Evolutionary conservation across 1,140 invertebrate genomes (phyloP).

Genomic region (Apis cerana): DNA sequence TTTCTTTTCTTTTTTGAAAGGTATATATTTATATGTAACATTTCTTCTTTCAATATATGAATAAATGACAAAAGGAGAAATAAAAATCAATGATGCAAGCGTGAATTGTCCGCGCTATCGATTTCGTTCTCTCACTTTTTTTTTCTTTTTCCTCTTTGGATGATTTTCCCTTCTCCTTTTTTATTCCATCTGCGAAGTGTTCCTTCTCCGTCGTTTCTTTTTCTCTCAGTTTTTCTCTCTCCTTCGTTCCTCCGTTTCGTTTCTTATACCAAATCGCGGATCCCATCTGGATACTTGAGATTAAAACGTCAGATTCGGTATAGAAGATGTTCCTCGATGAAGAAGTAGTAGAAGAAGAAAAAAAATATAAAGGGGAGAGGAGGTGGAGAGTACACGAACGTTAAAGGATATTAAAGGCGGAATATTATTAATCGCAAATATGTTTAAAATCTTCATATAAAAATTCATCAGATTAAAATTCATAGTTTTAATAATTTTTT

Average conservation of each 20-base stretch:
- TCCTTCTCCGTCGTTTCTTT: slow-evolving; percentile 7
- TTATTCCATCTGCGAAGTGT: slow-evolving; percentile 35
- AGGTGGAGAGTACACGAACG: slow-evolving; percentile 13
- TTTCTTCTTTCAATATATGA: no score
- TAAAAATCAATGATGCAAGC: slow-evolving; percentile 9
- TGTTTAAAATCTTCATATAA: slow-evolving; percentile 37
- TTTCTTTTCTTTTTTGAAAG: no score
- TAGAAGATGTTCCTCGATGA: slow-evolving; percentile 61
- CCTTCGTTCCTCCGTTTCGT: neutral
- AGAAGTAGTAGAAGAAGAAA: slow-evolving; percentile 37
- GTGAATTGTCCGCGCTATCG: slow-evolving; percentile 40
- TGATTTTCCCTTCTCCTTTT: neutral
- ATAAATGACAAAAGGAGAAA: neutral
- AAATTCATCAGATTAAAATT: neutral
- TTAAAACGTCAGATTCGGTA: slow-evolving; percentile 79
- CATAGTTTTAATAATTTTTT: no score
- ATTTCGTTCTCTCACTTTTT: slow-evolving; percentile 34
- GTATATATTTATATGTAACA: no score
- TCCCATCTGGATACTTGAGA: slow-evolving; percentile 80
- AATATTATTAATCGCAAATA: slow-evolving; percentile 75
- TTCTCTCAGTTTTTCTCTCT: neutral
- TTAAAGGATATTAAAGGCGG: slow-evolving; percentile 71
- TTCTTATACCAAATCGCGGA: slow-evolving; percentile 68
- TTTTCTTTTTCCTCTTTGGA: slow-evolving; percentile 4
- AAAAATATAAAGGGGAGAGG: slow-evolving; percentile 1